phyloP scores from a whole-genome alignment of 2,113 vertebrate species.

The Prochilodus magdalenae region DNA sequence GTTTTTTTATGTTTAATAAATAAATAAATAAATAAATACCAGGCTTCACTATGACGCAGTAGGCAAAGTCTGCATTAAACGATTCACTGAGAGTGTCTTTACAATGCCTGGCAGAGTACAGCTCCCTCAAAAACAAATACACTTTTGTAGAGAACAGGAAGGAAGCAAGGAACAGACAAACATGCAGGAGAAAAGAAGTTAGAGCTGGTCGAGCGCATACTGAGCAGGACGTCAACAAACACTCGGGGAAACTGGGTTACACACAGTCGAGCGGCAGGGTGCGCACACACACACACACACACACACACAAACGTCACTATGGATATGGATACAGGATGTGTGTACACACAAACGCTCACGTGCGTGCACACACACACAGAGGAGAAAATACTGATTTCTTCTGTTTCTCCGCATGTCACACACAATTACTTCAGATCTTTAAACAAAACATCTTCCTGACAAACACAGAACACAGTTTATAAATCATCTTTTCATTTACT shows the following conservation, averaged over 20 bases:
- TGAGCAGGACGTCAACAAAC: conserved; percentile 78
- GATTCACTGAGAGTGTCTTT: conserved; percentile 50
- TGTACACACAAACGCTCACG: neutral
- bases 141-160: conserved; percentile 51
- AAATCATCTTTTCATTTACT: too few relatives aligned
- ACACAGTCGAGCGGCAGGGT: conserved; percentile 80
- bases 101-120: conserved; percentile 55
- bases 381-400: neutral
- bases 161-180: conserved; percentile 53
- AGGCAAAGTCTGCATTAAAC: neutral
- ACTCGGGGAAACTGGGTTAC: conserved; percentile 87
- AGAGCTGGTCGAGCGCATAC: conserved; percentile 44
- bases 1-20: neutral
- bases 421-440: too few relatives aligned
- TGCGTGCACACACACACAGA: conserved; percentile 12
- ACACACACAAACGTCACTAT: neutral
- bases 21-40: neutral
- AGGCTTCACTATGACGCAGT: neutral
- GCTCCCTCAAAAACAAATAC: conserved; percentile 58
- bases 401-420: too few relatives aligned
- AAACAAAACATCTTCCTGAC: too few relatives aligned
- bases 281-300: conserved; percentile 16
- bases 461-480: too few relatives aligned
- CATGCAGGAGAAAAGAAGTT: conserved; percentile 47
- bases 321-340: neutral